A percentile compares a stretch with the other conserved stretches of the same genome.
Evolutionary conservation across 2,797 vertebrate species (phyloP).

Genomic region (Anguilla obscura): DNA sequence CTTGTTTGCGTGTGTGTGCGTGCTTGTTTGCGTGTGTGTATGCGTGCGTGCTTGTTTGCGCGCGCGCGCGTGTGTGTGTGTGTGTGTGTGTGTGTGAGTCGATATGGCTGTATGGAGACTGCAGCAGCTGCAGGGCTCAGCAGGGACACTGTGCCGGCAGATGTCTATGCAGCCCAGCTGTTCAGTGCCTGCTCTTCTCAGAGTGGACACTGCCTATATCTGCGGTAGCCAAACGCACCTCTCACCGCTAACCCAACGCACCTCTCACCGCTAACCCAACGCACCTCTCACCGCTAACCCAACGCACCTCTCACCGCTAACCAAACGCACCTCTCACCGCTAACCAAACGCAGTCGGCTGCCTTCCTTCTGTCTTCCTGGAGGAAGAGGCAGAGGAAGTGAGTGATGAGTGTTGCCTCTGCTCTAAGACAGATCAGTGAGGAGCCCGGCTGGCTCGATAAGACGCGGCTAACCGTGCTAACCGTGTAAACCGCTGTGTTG

Average conservation of each 20-base stretch:
- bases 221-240: no score
- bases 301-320: no score
- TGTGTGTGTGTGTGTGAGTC: no score
- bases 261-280: no score
- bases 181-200: neutral
- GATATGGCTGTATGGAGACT: slow-evolving; percentile 52
- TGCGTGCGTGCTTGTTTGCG: neutral
- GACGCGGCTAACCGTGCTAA: neutral
- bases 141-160: slow-evolving; percentile 58
- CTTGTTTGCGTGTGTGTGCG: neutral
- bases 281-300: no score
- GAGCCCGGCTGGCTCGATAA: slow-evolving; percentile 5
- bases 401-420: neutral
- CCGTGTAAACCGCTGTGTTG: slow-evolving; percentile 24
- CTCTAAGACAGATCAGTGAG: slow-evolving; percentile 6
- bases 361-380: neutral
- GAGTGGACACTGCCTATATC: no score
- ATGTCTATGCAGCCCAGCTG: slow-evolving; percentile 51
- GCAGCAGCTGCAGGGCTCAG: slow-evolving; percentile 57
- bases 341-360: slow-evolving; percentile 27
- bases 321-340: neutral
- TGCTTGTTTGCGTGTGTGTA: slow-evolving; percentile 56
- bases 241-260: no score
- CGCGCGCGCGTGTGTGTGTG: neutral
- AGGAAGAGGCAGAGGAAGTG: neutral